Evolutionary conservation across 2,797 vertebrate species (phyloP).

Genomic region (Pipistrellus pygmaeus): DNA sequence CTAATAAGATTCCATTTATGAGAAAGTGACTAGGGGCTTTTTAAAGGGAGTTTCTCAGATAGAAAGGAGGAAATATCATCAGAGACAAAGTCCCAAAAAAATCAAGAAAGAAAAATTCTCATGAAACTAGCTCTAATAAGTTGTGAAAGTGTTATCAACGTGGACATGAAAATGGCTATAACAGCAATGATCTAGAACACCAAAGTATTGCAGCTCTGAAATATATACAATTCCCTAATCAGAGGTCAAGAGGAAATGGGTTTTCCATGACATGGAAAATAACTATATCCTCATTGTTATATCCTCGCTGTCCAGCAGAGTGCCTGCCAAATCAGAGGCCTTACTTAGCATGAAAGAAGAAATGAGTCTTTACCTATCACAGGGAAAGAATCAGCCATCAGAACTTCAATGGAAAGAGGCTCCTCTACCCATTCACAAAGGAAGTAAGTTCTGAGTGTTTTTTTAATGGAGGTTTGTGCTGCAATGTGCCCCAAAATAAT

Average conservation of each 20-base stretch:
- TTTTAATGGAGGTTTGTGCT: background rate
- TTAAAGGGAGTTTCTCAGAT: background rate
- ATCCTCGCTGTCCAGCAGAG: background rate
- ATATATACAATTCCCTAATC: background rate
- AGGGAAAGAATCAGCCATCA: background rate
- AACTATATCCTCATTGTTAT: background rate
- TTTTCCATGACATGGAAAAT: background rate
- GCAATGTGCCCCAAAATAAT: background rate
- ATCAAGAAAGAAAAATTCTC: slow-evolving; percentile 10
- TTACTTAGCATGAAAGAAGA: background rate
- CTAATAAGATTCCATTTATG: background rate
- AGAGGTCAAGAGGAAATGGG: background rate
- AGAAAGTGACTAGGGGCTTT: background rate
- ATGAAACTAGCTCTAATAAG: background rate
- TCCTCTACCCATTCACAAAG: background rate
- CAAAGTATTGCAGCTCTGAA: background rate
- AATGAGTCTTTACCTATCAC: background rate
- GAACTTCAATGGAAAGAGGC: background rate
- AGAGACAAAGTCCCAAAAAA: background rate
- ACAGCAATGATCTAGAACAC: background rate
- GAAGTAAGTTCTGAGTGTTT: background rate
- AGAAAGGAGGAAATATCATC: background rate
- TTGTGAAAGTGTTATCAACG: background rate
- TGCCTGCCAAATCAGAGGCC: background rate
- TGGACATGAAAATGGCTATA: background rate